These are phyloP conservation scores for Brachypteracias leptosomus DNA, from an alignment of 2,113 vertebrate genomes.

Conservation along the genomic window DNA sequence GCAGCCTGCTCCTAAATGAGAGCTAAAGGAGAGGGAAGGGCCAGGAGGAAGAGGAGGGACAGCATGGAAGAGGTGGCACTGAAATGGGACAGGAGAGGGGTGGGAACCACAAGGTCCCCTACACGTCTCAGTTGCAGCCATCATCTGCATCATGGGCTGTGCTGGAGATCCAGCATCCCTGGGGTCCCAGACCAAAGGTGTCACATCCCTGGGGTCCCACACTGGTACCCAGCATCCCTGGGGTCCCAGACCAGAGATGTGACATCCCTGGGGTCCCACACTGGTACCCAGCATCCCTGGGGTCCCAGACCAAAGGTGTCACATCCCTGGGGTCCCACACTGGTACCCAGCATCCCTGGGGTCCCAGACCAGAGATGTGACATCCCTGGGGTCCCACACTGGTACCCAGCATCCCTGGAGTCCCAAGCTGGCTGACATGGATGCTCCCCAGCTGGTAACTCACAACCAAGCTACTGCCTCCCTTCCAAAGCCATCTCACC, in stretches of 20 bases:
- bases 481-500: background rate
- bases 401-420: background rate
- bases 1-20: slow-evolving; percentile 47
- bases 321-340: background rate
- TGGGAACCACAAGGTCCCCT: rapidly evolving
- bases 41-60: background rate
- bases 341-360: background rate
- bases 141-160: background rate
- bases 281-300: background rate
- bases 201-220: background rate
- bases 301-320: background rate
- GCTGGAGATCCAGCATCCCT: background rate
- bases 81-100: background rate
- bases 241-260: background rate
- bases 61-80: background rate
- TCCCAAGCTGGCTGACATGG: background rate
- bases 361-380: background rate
- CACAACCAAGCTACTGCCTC: rapidly evolving
- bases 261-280: background rate
- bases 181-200: background rate
- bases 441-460: background rate
- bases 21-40: slow-evolving; percentile 21
- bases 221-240: background rate
- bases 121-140: rapidly evolving
- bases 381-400: background rate